These are phyloP conservation scores for Drosophila longiperda DNA, from an alignment of 2,888 invertebrate genomes.

Conservation along the genomic window DNA sequence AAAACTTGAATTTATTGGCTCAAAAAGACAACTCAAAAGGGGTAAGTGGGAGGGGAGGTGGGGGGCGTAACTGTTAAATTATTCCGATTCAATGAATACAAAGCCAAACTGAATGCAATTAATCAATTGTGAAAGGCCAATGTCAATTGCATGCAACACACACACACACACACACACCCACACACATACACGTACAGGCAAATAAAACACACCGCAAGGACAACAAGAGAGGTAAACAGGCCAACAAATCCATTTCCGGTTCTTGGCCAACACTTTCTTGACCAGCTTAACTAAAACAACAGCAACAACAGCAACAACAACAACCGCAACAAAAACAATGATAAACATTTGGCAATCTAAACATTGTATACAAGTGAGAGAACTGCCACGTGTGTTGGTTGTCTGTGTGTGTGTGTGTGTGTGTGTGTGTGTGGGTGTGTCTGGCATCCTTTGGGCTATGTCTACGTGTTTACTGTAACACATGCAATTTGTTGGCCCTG, in stretches of 20 bases:
- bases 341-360: constrained; percentile 36
- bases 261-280: constrained; percentile 51
- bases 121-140: constrained; percentile 70
- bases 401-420: constrained; percentile 2
- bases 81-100: constrained; percentile 71
- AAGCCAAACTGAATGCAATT: constrained; percentile 69
- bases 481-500: constrained; percentile 58
- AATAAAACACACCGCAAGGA: constrained; percentile 38
- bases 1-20: constrained; percentile 57
- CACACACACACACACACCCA: constrained; percentile 15
- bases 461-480: constrained; percentile 56
- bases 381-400: not conserved
- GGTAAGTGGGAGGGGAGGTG: not conserved
- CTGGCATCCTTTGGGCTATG: constrained; percentile 42
- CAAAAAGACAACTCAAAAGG: constrained; percentile 9
- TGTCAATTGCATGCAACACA: constrained; percentile 55
- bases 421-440: constrained; percentile 17
- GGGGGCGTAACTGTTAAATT: constrained; percentile 45
- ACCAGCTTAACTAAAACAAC: constrained; percentile 27
- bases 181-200: not conserved
- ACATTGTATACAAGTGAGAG: constrained; percentile 50
- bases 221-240: constrained; percentile 18
- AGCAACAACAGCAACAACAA: constrained; percentile 6
- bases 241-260: constrained; percentile 2
- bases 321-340: constrained; percentile 15